Evolutionary conservation across 2,797 vertebrate genomes (phyloP).

Genomic region (Platyrinchus mystaceus): DNA sequence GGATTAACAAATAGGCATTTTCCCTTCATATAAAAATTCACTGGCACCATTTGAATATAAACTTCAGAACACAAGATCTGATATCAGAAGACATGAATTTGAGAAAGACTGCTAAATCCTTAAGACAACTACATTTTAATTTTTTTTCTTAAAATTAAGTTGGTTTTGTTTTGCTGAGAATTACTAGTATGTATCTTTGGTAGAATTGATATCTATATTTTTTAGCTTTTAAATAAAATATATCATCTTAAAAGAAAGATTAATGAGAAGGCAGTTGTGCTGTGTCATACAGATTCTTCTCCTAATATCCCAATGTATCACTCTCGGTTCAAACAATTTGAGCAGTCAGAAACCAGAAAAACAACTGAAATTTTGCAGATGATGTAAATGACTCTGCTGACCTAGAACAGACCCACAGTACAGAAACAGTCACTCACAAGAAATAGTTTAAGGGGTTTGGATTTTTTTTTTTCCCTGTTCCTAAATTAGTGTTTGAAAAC

Average conservation of each 20-base stretch:
- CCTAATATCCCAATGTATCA: conserved; percentile 51
- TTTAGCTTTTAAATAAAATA: conserved; percentile 72
- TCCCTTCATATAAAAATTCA: conserved; percentile 77
- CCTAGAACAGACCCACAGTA: conserved; percentile 10
- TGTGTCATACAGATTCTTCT: conserved; percentile 71
- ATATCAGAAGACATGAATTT: conserved; percentile 64
- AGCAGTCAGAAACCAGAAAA: conserved; percentile 48
- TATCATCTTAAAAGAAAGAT: conserved; percentile 62
- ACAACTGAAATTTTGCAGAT: conserved; percentile 24
- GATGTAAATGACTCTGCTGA: conserved; percentile 13
- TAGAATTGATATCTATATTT: conserved; percentile 77
- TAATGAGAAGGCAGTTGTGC: conserved; percentile 82
- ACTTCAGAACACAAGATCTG: conserved; percentile 59
- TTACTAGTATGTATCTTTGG: conserved; percentile 87
- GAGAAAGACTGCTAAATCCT: conserved; percentile 70
- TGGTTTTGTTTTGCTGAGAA: conserved; percentile 75
- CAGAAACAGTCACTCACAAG: neutral
- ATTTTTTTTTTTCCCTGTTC: neutral
- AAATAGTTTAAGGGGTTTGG: neutral
- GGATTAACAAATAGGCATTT: conserved; percentile 67
- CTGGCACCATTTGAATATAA: conserved; percentile 74
- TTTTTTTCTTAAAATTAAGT: conserved; percentile 50
- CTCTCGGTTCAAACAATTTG: conserved; percentile 49
- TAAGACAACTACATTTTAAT: conserved; percentile 65
- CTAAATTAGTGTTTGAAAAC: conserved; percentile 1